Evolutionary conservation across 2,797 vertebrate genomes (phyloP).

Genomic region (Pseudomugil gertrudae): DNA sequence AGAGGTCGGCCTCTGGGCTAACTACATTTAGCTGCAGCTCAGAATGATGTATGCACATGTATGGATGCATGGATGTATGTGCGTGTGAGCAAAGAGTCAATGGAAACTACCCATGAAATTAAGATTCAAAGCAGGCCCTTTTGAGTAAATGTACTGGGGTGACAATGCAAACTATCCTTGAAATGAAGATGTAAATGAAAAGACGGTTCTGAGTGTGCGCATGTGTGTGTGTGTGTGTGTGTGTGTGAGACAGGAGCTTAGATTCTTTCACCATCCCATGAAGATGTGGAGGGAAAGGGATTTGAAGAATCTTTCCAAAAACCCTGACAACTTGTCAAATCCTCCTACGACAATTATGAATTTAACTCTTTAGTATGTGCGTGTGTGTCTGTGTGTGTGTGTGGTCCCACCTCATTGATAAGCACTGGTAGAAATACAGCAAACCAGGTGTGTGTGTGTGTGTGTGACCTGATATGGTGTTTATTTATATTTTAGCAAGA

Average conservation of each 20-base stretch:
- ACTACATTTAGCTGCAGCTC: constrained; percentile 12
- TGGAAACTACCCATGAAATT: constrained; percentile 60
- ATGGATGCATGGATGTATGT: constrained; percentile 18
- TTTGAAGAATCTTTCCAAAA: constrained; percentile 49
- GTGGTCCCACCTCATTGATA: constrained; percentile 63
- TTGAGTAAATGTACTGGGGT: constrained; percentile 36
- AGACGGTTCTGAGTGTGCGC: constrained; percentile 1
- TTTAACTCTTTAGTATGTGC: constrained; percentile 72
- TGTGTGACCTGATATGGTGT: constrained; percentile 28
- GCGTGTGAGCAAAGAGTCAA: constrained; percentile 2
- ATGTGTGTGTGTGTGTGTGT: constrained; percentile 1
- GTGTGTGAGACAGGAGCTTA: constrained; percentile 1
- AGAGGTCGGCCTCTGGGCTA: constrained; percentile 52
- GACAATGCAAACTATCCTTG: constrained; percentile 52
- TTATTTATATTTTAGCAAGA: constrained; percentile 30
- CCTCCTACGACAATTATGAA: constrained; percentile 73
- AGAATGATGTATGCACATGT: constrained; percentile 21
- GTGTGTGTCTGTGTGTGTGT: too few species aligned
- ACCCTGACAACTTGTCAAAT: constrained; percentile 75
- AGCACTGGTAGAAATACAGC: constrained; percentile 57
- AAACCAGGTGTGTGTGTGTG: constrained; percentile 31
- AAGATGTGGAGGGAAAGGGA: constrained; percentile 22
- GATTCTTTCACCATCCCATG: constrained; percentile 24
- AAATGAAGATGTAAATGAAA: constrained; percentile 44
- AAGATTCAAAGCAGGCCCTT: constrained; percentile 21